Percentiles rank a stretch among this genome's conserved stretches.
phyloP scores from a whole-genome alignment of 2,888 invertebrate genomes.

The Drosophila fulvimacula region DNA sequence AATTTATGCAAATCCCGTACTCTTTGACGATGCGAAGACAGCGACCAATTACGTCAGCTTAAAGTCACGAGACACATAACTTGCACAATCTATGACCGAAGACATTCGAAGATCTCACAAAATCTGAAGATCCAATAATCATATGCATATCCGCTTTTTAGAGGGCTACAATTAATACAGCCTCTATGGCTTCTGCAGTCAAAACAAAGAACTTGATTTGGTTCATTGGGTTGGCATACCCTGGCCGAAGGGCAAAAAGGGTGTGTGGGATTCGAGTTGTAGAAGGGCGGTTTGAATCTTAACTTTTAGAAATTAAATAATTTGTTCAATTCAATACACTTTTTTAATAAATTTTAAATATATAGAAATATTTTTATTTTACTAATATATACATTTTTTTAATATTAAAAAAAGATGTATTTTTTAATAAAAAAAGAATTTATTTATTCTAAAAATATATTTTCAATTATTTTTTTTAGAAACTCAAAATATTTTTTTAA shows the following conservation, averaged over 20 bases:
- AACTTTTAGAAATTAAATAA: no score
- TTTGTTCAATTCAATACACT: no score
- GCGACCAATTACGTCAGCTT: slow-evolving; percentile 62
- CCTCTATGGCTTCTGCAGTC: slow-evolving; percentile 41
- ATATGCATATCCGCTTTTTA: slow-evolving; percentile 49
- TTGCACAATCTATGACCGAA: slow-evolving; percentile 49
- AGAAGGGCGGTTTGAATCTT: no score
- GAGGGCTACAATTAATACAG: slow-evolving; percentile 18
- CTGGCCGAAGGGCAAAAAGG: not conserved
- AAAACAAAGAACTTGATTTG: slow-evolving; percentile 41
- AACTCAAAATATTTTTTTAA: not conserved
- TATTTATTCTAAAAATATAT: not conserved
- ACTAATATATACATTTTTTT: no score
- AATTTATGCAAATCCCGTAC: slow-evolving; percentile 51
- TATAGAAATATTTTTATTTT: no score
- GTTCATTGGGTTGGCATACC: slow-evolving; percentile 33
- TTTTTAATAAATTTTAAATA: no score
- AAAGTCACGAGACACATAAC: slow-evolving; percentile 50
- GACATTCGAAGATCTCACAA: not conserved
- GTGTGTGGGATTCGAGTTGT: not conserved
- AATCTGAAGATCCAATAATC: slow-evolving; percentile 26
- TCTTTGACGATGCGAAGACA: slow-evolving; percentile 52
- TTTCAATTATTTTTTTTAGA: not conserved
- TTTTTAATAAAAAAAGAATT: no score
- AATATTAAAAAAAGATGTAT: no score